Conservation (phyloP, 2,113 vertebrate species). For the Notechis scutatus region DNA sequence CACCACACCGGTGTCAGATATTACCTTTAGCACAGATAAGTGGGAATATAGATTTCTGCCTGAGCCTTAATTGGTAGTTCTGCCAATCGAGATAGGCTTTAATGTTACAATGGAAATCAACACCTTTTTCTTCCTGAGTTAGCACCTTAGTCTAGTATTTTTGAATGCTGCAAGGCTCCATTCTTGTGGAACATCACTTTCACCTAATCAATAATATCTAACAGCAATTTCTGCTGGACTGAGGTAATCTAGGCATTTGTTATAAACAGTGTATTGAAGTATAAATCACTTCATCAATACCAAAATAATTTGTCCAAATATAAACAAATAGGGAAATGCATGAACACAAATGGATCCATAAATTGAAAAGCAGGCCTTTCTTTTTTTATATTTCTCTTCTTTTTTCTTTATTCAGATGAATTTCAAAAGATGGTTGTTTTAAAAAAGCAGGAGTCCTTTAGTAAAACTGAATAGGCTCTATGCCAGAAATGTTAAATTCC, state of each 20-base stretch:
- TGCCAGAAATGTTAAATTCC: neutral
- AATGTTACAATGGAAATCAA: neutral
- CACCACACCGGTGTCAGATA: neutral
- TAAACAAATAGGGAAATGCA: conserved; percentile 46
- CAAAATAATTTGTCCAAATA: conserved; percentile 20
- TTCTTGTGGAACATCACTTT: neutral
- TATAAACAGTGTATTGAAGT: conserved; percentile 59
- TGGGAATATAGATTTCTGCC: neutral
- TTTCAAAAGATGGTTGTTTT: neutral
- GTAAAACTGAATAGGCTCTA: neutral
- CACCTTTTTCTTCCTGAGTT: neutral
- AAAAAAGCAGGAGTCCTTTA: neutral
- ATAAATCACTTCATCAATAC: conserved; percentile 58
- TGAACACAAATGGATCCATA: neutral
- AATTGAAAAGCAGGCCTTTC: neutral
- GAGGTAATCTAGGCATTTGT: conserved; percentile 53
- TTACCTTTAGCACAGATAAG: neutral
- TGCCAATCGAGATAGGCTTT: neutral
- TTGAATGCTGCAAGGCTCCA: no score
- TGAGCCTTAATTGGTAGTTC: neutral
- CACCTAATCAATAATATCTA: conserved; percentile 21
- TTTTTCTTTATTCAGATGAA: neutral
- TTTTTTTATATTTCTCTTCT: neutral
- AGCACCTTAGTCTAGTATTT: neutral
- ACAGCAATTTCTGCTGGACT: conserved; percentile 47